Base-by-base conservation (phyloP, 2,888 invertebrate genomes). In the Diachrysia chrysitis region DNA sequence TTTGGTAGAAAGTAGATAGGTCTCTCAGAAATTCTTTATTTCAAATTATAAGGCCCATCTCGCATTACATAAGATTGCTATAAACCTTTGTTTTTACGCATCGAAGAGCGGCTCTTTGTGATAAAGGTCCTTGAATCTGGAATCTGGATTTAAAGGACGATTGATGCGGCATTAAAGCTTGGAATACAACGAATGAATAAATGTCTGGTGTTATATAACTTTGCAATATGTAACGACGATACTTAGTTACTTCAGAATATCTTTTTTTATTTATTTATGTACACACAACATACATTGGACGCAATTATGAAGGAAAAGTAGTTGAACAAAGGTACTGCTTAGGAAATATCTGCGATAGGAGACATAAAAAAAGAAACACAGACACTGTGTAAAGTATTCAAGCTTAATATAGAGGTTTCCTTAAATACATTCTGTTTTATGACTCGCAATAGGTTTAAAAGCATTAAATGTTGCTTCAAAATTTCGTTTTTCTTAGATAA, bases 11-110 rank as follows among this genome's bases (percentile, higher is more conserved):
- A 32, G 9, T 32, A 32, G 10, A 32, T 32, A 32, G 7, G 25
- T 2, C 25, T 25, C 25, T 25, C n/a, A n/a, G n/a, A n/a, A n/a
- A n/a, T n/a, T n/a, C n/a, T n/a, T n/a, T n/a, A 51, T 19, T 10
- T 17, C 54, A 23, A n/a, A 59, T 62, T 66, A 64, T 67, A 74
- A 74, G 61, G 74, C 14, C 67, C 16, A 61, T 51, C 35, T 54
- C 63, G 63, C 58, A 71, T 71, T 66, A 61, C 58, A 46, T 62
- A 76, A 76, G 72, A 74, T 64, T 53, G 32, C 58, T 25, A 35
- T 37, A 25, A 25, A 58, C 51, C 61, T 60, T 61, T 55, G 77
- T 76, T 74, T 71, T 71, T 76, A 72, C 37, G 58, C 32, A 63
- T 53, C 54, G 54, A 21, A 14, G 35, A 53, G 46, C 46, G 55